Percentiles rank a stretch among this genome's conserved stretches.
These are phyloP conservation scores for Meleagris gallopavo DNA, from an alignment of 2,113 vertebrate genomes.

Conservation along the genomic window DNA sequence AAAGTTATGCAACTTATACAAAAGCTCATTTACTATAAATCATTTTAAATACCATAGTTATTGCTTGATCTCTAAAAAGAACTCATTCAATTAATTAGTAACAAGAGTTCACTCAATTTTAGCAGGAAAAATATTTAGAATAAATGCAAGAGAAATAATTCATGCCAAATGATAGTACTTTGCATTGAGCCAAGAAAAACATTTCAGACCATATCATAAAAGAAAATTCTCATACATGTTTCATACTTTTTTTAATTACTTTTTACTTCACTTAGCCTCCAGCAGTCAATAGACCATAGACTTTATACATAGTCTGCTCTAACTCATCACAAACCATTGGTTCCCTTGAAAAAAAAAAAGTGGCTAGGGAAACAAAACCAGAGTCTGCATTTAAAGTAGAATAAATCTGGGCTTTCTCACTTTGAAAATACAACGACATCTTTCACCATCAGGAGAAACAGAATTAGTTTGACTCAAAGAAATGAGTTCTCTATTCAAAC, in stretches of 20 bases:
- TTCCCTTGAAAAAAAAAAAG: background rate
- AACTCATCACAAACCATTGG: background rate
- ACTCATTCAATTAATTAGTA: background rate
- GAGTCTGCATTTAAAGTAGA: background rate
- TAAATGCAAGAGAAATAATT: background rate
- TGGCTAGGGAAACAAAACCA: background rate
- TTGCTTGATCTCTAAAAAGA: background rate
- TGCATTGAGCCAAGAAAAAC: background rate
- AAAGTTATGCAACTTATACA: background rate
- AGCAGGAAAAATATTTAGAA: background rate
- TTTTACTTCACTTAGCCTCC: conserved; percentile 28
- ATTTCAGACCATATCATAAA: background rate
- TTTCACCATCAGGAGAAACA: background rate
- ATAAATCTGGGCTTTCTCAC: background rate
- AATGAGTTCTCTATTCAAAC: background rate
- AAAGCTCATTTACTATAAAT: background rate
- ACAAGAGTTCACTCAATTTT: background rate
- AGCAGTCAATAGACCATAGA: background rate
- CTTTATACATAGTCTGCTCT: background rate
- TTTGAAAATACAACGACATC: background rate
- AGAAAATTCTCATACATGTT: conserved; percentile 50
- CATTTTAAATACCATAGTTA: background rate
- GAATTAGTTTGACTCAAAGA: background rate
- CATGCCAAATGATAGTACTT: background rate
- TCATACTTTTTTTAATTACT: background rate